Evolutionary conservation across 2,113 vertebrate genomes (phyloP).

Genomic region (Oenanthe melanoleuca): DNA sequence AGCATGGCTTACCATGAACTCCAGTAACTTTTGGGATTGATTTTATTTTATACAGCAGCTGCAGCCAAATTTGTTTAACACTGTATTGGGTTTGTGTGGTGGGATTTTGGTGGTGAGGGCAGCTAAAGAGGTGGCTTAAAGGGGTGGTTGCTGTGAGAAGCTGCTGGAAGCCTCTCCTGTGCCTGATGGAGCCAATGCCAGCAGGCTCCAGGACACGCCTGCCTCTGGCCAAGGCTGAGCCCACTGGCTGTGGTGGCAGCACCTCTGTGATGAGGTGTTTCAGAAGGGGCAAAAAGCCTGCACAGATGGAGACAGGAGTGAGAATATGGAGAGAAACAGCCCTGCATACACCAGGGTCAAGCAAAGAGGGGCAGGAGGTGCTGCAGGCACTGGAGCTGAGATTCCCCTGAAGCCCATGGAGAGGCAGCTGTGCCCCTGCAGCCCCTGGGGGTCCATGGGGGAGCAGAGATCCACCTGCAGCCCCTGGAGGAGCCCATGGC

Average conservation of each 20-base stretch:
- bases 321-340: not conserved
- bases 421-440: not conserved
- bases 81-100: not conserved
- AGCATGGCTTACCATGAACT: not conserved
- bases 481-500: too few species aligned
- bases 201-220: not conserved
- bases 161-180: not conserved
- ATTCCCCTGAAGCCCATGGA: not conserved
- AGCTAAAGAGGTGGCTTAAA: not conserved
- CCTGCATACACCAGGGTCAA: not conserved
- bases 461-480: not conserved
- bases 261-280: not conserved
- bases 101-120: not conserved
- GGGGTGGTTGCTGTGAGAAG: not conserved
- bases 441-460: not conserved
- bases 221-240: not conserved
- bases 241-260: accelerated
- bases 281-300: not conserved
- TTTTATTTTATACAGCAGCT: not conserved
- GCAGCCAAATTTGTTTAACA: not conserved
- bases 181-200: not conserved
- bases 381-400: not conserved
- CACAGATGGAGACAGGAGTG: not conserved
- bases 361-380: not conserved
- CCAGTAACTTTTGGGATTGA: not conserved